phyloP scores from a whole-genome alignment of 2,797 vertebrate species.

The Gorsachius magnificus region DNA sequence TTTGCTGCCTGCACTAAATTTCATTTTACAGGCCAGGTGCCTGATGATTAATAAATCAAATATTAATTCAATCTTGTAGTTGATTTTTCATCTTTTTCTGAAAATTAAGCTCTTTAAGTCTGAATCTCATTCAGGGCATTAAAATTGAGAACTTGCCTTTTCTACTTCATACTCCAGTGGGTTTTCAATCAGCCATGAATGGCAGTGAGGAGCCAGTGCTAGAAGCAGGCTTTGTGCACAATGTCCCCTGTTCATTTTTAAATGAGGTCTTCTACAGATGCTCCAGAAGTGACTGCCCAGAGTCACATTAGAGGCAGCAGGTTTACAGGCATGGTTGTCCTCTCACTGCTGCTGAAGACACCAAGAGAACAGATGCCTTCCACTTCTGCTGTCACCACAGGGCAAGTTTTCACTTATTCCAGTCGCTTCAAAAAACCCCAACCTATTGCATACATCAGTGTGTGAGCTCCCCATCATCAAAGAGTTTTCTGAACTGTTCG shows the following conservation, averaged over 20 bases:
- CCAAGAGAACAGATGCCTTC: accelerated
- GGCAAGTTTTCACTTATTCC: background rate
- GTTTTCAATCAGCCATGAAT: background rate
- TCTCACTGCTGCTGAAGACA: background rate
- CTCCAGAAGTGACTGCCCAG: background rate
- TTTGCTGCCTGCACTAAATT: background rate
- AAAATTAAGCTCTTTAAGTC: background rate
- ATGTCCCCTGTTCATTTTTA: background rate
- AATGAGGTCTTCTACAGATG: background rate
- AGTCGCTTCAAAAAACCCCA: background rate
- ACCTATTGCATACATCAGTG: accelerated
- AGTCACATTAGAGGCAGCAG: background rate
- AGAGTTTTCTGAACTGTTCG: background rate
- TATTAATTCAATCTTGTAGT: background rate
- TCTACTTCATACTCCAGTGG: background rate
- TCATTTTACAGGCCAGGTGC: background rate
- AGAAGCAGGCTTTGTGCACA: background rate
- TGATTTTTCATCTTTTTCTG: background rate
- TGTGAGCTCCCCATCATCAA: background rate
- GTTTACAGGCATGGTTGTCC: background rate
- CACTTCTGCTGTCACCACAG: background rate
- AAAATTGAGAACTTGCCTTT: background rate
- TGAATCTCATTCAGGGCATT: background rate
- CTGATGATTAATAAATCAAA: slow-evolving; percentile 30
- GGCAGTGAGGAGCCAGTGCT: background rate